Evolutionary conservation across 1,140 invertebrate species (phyloP).

Genomic region (Solenopsis invicta): DNA sequence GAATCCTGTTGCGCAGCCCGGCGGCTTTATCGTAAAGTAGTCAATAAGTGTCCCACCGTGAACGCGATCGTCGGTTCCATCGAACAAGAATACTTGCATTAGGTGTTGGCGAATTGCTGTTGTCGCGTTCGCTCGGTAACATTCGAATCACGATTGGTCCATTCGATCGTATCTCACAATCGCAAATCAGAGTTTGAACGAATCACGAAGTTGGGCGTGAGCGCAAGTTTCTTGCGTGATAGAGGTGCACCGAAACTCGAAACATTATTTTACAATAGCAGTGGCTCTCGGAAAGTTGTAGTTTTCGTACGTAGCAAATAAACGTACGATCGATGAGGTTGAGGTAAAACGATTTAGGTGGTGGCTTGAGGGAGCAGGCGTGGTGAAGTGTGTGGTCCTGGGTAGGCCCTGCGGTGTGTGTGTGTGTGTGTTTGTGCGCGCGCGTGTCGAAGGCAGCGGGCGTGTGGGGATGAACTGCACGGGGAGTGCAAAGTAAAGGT

Average conservation of each 20-base stretch:
- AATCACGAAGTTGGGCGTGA: neutral
- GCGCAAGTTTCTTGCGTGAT: neutral
- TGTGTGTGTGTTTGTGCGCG: too few relatives aligned
- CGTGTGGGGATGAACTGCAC: slow-evolving; percentile 74
- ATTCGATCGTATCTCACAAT: neutral
- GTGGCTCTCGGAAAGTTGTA: neutral
- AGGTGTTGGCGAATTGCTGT: neutral
- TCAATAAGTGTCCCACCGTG: slow-evolving; percentile 60
- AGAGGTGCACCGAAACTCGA: neutral
- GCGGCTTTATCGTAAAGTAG: slow-evolving; percentile 69
- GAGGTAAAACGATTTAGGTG: neutral
- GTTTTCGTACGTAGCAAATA: neutral
- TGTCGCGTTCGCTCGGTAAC: neutral
- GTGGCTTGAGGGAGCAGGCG: neutral
- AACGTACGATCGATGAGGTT: slow-evolving; percentile 39
- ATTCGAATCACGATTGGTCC: neutral
- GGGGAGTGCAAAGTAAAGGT: slow-evolving; percentile 63
- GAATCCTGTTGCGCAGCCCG: slow-evolving; percentile 76
- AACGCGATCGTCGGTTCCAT: slow-evolving; percentile 22
- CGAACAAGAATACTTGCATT: neutral
- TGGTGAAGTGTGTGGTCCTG: neutral
- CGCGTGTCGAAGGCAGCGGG: slow-evolving; percentile 60
- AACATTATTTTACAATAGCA: too few relatives aligned
- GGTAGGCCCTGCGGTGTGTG: slow-evolving; percentile 32
- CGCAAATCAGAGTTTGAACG: neutral